Percentiles rank a stretch among this genome's conserved stretches.
These are phyloP conservation scores for Ptilodon capucinus DNA, from an alignment of 2,888 invertebrate species.

Conservation along the genomic window DNA sequence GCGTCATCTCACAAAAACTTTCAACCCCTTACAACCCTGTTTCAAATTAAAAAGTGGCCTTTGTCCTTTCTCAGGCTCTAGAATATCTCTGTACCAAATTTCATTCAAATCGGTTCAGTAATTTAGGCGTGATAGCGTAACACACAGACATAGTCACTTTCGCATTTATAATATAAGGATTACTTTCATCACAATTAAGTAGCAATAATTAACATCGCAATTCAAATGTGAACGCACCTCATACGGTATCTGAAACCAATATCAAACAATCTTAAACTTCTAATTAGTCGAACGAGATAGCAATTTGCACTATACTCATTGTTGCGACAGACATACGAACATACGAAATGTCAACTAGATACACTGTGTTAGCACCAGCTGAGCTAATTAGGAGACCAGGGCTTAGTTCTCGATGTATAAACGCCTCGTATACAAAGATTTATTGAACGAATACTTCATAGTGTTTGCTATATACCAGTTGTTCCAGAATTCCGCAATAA, in stretches of 20 bases:
- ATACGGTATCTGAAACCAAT: slow-evolving; percentile 19
- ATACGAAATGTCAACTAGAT: slow-evolving; percentile 71
- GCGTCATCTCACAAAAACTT: no score
- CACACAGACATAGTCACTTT: no score
- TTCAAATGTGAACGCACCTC: slow-evolving; percentile 25
- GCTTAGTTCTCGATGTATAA: not conserved
- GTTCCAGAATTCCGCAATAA: no score
- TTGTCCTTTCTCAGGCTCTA: no score
- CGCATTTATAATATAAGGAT: no score
- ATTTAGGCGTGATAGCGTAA: no score
- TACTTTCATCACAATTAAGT: slow-evolving; percentile 2
- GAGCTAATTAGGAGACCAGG: slow-evolving; percentile 57
- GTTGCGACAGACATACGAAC: slow-evolving; percentile 60
- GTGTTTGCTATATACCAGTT: no score
- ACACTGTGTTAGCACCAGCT: slow-evolving; percentile 57
- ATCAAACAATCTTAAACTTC: slow-evolving; percentile 36
- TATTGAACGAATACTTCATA: slow-evolving; percentile 3
- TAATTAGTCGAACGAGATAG: slow-evolving; percentile 64
- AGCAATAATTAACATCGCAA: not conserved
- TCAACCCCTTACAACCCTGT: no score
- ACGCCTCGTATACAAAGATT: not conserved
- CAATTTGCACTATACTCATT: slow-evolving; percentile 61
- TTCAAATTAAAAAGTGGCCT: no score
- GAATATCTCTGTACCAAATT: no score
- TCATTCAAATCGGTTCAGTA: no score